Percentiles rank a stretch among this genome's conserved stretches.
phyloP scores from a whole-genome alignment of 1,140 invertebrate species.

The Parasteatoda tepidariorum region DNA sequence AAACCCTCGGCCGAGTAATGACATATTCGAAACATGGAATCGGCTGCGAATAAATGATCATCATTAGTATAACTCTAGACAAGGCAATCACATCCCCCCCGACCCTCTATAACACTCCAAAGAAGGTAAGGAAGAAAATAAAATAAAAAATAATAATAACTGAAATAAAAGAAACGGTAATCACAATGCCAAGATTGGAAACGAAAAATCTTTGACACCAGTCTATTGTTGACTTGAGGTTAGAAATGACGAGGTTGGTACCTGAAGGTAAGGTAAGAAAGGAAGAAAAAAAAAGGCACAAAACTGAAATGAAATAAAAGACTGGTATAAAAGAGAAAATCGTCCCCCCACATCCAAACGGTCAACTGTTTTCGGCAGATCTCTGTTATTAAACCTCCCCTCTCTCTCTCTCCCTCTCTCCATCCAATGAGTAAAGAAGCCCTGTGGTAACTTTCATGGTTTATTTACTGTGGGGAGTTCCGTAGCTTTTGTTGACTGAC shows the following conservation, averaged over 20 bases:
- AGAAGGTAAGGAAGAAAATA: not conserved
- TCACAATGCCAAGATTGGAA: too few species aligned
- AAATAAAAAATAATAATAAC: not conserved
- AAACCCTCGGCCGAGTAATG: not conserved
- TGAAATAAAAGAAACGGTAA: not conserved
- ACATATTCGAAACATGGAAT: not conserved
- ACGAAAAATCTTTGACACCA: slow-evolving; percentile 28
- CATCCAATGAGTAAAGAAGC: too few species aligned
- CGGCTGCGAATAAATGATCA: slow-evolving; percentile 16
- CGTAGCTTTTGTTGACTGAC: slow-evolving; percentile 10
- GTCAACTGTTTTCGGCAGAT: slow-evolving; percentile 50
- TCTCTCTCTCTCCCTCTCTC: not conserved
- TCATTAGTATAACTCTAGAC: slow-evolving; percentile 30
- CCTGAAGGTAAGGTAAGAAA: too few species aligned
- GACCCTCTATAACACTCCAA: not conserved
- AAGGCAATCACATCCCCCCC: not conserved
- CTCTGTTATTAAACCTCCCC: slow-evolving; percentile 29
- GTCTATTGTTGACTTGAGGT: slow-evolving; percentile 26
- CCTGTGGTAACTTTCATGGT: not conserved
- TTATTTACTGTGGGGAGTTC: slow-evolving; percentile 16
- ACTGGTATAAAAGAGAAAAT: not conserved
- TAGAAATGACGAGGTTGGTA: slow-evolving; percentile 23
- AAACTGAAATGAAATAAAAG: slow-evolving; percentile 7
- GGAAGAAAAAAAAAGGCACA: slow-evolving; percentile 12
- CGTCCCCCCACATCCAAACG: slow-evolving; percentile 45